Base-by-base conservation (phyloP, 2,888 invertebrate genomes). In the Chironomus riparius region DNA sequence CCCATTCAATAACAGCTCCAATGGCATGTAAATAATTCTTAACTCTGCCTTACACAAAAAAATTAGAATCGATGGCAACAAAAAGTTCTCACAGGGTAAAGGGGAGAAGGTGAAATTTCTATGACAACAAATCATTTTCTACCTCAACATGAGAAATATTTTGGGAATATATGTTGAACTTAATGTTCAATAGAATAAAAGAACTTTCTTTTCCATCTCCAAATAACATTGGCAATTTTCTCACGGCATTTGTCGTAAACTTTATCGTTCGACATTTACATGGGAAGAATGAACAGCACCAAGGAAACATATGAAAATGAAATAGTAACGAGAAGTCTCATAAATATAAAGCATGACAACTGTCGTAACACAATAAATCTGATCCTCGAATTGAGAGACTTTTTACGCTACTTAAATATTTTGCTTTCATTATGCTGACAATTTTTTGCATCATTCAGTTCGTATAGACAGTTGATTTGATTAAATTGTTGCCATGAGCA, bases 401-500 rank as follows among this genome's bases (percentile, higher is more conserved):
- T 50, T 50, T 56, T 15, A 6, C 56, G n/a, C 15, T 18, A 56
- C 15, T 56, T 56, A 38, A 38, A 38, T 38, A 38, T 38, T 10
- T 38, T 10, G 7, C 4, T 38, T 38, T 15, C 7, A 18, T 56
- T 56, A 18, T 50, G n/a, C 50, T 50, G 13, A 56, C 56, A 18
- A 56, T 18, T 38, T 38, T 38, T 38, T 38, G 10, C 38, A 10
- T 56, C 56, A 56, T 56, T 2, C 56, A 56, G 56, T 56, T 56
- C 15, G 56, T 38, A 10, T 10, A 38, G 38, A 38, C 38, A 56
- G 56, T 56, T 56, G 15, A 56, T 56, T 56, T 56, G 71, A 71
- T 71, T 71, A 56, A 71, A 71, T 38, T 22, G 71, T 71, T 71
- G 71, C 56, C 15, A 71, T 12, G 50, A 50, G 56, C 48, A 13